phyloP scores from a whole-genome alignment of 1,140 invertebrate genomes.

The Yoshiicerus persimilis region DNA sequence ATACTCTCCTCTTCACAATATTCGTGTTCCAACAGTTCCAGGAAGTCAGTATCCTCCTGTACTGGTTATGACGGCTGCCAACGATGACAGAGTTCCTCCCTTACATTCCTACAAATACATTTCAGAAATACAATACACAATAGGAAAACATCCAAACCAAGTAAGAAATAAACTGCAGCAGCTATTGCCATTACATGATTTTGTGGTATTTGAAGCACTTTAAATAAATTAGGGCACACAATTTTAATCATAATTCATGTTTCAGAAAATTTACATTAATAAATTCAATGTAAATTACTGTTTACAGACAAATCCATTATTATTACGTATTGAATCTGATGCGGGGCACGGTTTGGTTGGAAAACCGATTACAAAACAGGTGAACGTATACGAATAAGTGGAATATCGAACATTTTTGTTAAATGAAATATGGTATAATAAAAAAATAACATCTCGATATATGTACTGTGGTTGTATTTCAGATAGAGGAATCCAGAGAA shows the following conservation, averaged over 20 bases:
- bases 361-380: neutral
- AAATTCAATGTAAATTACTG: neutral
- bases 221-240: no score
- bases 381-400: neutral
- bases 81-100: conserved; percentile 74
- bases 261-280: no score
- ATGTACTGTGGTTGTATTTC: neutral
- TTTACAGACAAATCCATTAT: neutral
- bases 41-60: conserved; percentile 80
- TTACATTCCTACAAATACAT: conserved; percentile 94
- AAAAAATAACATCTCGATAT: neutral
- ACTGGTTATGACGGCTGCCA: conserved; percentile 79
- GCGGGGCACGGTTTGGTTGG: neutral
- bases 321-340: neutral
- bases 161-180: conserved; percentile 45
- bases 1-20: conserved; percentile 95
- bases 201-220: no score
- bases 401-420: neutral
- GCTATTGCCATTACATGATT: no score
- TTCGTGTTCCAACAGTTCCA: conserved; percentile 62
- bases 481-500: neutral
- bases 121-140: conserved; percentile 80
- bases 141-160: conserved; percentile 64
- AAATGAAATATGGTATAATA: neutral
- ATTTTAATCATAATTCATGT: no score